A percentile compares a stretch with the other conserved stretches of the same genome.
Evolutionary conservation across 2,113 vertebrate genomes (phyloP).

Genomic region (Zeus faber): DNA sequence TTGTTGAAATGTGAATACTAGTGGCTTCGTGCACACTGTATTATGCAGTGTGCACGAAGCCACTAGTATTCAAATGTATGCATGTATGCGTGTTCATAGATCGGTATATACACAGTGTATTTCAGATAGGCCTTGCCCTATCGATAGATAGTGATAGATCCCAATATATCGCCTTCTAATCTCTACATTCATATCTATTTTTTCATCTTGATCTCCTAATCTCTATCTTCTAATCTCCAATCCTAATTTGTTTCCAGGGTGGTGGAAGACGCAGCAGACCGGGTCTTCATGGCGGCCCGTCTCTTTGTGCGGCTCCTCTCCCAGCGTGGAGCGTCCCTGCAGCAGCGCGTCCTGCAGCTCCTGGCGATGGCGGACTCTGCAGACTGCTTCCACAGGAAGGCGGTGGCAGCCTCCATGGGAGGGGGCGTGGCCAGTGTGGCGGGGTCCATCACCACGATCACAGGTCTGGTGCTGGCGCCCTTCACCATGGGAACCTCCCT

Average conservation of each 20-base stretch:
- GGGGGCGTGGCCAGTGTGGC: slow-evolving; percentile 73
- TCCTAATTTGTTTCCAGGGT: slow-evolving; percentile 50
- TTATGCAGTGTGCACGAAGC: no score
- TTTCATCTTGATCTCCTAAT: neutral
- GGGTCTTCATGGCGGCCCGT: slow-evolving; percentile 72
- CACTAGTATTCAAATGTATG: no score
- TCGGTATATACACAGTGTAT: no score
- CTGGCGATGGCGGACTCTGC: slow-evolving; percentile 61
- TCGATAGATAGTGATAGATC: no score
- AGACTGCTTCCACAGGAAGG: slow-evolving; percentile 74
- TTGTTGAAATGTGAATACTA: no score
- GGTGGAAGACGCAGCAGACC: slow-evolving; percentile 69
- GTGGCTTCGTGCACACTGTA: no score
- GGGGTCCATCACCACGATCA: slow-evolving; percentile 75
- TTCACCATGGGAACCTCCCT: slow-evolving; percentile 75
- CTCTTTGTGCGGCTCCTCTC: slow-evolving; percentile 70
- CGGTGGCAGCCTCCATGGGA: slow-evolving; percentile 65
- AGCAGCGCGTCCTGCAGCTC: slow-evolving; percentile 64
- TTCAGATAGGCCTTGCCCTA: no score
- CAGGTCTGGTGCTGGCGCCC: slow-evolving; percentile 74
- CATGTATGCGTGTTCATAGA: no score
- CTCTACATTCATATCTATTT: no score
- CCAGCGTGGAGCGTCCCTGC: slow-evolving; percentile 53
- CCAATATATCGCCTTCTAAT: no score
- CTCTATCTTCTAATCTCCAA: neutral